Evolutionary conservation across 2,888 invertebrate genomes (phyloP), one percentile per base, ranked within the genome.

Genomic region (Andricus curvator): DNA sequence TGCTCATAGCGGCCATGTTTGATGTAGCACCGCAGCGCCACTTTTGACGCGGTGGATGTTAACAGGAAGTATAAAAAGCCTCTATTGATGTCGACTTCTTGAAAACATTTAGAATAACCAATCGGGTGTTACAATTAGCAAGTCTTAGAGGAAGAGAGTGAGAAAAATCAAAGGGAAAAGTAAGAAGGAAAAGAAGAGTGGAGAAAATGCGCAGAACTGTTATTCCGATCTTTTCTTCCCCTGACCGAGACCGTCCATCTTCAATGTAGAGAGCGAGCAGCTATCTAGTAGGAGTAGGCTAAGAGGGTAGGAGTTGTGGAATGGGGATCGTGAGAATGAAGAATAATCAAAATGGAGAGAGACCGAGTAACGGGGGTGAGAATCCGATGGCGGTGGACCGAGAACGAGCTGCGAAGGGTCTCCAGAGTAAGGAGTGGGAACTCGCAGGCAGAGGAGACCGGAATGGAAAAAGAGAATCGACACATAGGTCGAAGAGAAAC

Each of bases 221-320:
- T 60, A 22, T 25, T 48, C 33, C 11, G 25, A 11, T 20, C 37
- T 68, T 65, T 44, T 60, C 44, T 37, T 37, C 78, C 41, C 60
- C 48, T 68, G 41, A 56, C 68, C 67, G 25, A 60, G 44, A 44
- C 56, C 60, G 17, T 81, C 64, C 80, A 88, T 89, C 82, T 86
- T 86, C 85, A 85, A 88, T 88, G 86, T 83, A 88, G 85, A 88
- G 86, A 86, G 80, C 77, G 80, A 79, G 77, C 37, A 81, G 76
- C 81, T 66, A 66, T 81, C 81, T 64, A 78, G 60, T 77, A 66
- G 68, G 51, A 78, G 64, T 77, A 66, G 70, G 70, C 70, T 70
- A 70, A 70, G 70, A 70, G 51, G 51, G 29, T 9, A 25, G 51
- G 51, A 79, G 56, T 37, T 33, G n/a, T 64, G 76, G 56, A 11